A percentile compares a stretch with the other conserved stretches of the same genome.
These are phyloP conservation scores for Dolomedes plantarius DNA, from an alignment of 2,888 invertebrate species.

Conservation along the genomic window DNA sequence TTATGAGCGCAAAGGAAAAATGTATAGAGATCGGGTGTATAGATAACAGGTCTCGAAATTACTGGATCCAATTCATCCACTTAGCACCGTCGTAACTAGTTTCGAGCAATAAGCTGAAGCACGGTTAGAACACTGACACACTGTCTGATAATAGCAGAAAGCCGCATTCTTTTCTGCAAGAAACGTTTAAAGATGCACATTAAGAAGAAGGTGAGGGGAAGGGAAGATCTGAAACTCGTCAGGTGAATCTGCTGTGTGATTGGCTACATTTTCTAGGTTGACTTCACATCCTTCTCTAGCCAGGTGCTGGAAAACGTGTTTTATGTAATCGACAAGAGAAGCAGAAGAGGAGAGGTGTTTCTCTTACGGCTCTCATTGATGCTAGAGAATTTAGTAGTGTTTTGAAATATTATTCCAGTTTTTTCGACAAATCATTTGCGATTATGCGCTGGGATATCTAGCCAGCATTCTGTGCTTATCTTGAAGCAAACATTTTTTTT, in stretches of 20 bases:
- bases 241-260: constrained; percentile 41
- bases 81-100: neutral
- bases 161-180: constrained; percentile 47
- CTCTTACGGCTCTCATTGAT: neutral
- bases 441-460: too few species aligned
- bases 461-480: too few species aligned
- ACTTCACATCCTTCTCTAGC: constrained; percentile 60
- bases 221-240: constrained; percentile 31
- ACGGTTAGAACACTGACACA: constrained; percentile 53
- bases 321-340: constrained; percentile 13
- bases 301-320: constrained; percentile 47
- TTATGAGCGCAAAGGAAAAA: neutral
- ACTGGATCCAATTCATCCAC: neutral
- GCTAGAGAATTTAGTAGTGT: neutral
- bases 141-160: constrained; percentile 38
- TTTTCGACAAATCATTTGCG: too few species aligned
- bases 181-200: constrained; percentile 30
- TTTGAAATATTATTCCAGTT: too few species aligned
- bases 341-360: constrained; percentile 15
- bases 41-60: neutral
- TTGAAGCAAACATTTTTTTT: too few species aligned
- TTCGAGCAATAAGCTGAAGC: neutral
- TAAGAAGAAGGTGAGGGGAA: constrained; percentile 26
- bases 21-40: neutral
- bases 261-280: constrained; percentile 68